Evolutionary conservation across 2,888 invertebrate genomes (phyloP).

Genomic region (Eupeodes luniger): DNA sequence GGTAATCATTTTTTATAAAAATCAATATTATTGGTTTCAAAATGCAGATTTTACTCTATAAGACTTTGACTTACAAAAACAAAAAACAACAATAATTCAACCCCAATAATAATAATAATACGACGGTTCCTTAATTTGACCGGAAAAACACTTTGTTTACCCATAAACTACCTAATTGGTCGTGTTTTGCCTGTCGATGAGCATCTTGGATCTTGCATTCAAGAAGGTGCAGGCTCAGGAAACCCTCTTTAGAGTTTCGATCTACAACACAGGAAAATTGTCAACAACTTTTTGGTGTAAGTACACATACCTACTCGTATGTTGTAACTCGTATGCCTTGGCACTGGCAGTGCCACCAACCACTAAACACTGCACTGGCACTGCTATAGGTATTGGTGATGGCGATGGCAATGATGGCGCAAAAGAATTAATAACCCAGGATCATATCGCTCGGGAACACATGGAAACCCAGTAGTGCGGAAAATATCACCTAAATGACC

Average conservation of each 20-base stretch:
- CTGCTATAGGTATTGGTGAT: too few species aligned
- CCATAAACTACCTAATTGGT: conserved; percentile 71
- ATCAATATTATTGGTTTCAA: too few species aligned
- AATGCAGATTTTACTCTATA: too few species aligned
- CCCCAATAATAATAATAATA: background rate
- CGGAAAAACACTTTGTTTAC: conserved; percentile 37
- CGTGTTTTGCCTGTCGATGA: conserved; percentile 52
- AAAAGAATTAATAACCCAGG: conserved; percentile 71
- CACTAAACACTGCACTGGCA: conserved; percentile 12
- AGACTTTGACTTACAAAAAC: too few species aligned
- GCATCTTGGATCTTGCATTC: conserved; percentile 33
- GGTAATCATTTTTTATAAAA: too few species aligned
- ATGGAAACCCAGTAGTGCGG: conserved; percentile 75
- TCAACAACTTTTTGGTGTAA: conserved; percentile 34
- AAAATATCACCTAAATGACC: conserved; percentile 81
- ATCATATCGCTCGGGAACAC: conserved; percentile 63
- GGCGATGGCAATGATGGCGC: background rate
- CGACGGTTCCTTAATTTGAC: conserved; percentile 11
- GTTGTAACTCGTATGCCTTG: background rate
- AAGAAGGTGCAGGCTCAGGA: background rate
- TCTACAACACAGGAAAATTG: conserved; percentile 36
- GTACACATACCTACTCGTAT: background rate
- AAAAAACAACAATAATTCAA: background rate
- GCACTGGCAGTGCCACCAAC: background rate
- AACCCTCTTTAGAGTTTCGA: background rate